Conservation (phyloP, 2,113 vertebrate species). For the Phalacrocorax brasilianus region DNA sequence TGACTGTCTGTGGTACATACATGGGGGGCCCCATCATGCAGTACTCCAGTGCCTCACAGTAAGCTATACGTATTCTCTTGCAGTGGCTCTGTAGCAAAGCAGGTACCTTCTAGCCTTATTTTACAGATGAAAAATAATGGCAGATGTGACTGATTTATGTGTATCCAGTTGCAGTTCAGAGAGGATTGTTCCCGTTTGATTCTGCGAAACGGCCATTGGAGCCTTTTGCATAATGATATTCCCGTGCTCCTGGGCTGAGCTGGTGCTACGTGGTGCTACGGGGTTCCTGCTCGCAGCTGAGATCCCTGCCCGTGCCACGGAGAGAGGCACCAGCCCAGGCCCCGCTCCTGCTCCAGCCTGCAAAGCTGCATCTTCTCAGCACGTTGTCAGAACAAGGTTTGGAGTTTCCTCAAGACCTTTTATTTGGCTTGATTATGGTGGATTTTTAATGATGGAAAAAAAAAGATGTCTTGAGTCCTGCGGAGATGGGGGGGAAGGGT, state of each 20-base stretch:
- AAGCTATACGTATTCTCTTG: background rate
- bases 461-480: background rate
- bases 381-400: accelerated
- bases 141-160: background rate
- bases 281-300: background rate
- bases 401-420: background rate
- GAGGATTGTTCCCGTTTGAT: background rate
- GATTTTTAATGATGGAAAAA: background rate
- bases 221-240: background rate
- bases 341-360: background rate
- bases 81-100: background rate
- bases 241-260: background rate
- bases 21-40: background rate
- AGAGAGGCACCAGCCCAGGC: accelerated
- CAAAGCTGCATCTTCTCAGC: background rate
- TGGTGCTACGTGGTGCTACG: background rate
- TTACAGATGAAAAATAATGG: background rate
- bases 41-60: background rate
- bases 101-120: background rate
- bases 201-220: background rate
- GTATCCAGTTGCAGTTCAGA: background rate
- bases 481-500: background rate
- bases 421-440: background rate
- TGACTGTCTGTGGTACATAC: background rate
- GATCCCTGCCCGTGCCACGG: background rate